Evolutionary conservation across 2,113 vertebrate genomes (phyloP).

Genomic region (Polyodon spathula): DNA sequence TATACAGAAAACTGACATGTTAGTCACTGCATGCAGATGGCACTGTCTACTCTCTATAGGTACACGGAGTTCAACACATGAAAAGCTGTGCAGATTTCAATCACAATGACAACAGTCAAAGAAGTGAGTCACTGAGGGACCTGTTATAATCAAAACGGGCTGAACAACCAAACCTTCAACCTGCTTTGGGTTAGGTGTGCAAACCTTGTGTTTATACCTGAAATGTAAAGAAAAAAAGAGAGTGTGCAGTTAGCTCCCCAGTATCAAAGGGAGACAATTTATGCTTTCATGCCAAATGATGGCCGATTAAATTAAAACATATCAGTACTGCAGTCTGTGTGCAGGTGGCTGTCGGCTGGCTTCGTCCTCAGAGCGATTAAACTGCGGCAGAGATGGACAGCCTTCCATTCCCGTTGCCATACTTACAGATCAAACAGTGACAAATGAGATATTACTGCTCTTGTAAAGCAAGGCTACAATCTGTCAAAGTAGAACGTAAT

Average conservation of each 20-base stretch:
- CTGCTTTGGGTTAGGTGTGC: not conserved
- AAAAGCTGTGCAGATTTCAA: not conserved
- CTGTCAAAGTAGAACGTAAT: conserved; percentile 86
- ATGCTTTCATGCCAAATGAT: conserved; percentile 67
- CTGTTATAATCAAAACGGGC: not conserved
- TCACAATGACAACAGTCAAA: not conserved
- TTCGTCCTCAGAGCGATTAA: conserved; percentile 65
- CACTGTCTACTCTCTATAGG: not conserved
- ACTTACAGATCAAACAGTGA: conserved; percentile 82
- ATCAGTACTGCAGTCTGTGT: conserved; percentile 59
- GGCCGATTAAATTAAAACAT: conserved; percentile 75
- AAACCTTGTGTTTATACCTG: not conserved
- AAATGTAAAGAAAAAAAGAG: not conserved
- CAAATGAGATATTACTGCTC: conserved; percentile 84
- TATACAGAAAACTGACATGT: not conserved
- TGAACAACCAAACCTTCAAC: not conserved
- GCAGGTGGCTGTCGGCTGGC: conserved; percentile 56
- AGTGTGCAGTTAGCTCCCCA: conserved; percentile 31
- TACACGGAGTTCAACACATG: not conserved
- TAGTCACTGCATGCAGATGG: not conserved
- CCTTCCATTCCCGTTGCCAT: conserved; percentile 67
- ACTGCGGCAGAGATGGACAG: conserved; percentile 69
- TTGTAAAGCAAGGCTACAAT: conserved; percentile 84
- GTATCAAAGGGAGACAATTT: conserved; percentile 67
- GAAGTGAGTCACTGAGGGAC: not conserved